A percentile compares a stretch with the other conserved stretches of the same genome.
phyloP scores from a whole-genome alignment of 2,888 invertebrate genomes.

The Aspidiotus rigidus region DNA sequence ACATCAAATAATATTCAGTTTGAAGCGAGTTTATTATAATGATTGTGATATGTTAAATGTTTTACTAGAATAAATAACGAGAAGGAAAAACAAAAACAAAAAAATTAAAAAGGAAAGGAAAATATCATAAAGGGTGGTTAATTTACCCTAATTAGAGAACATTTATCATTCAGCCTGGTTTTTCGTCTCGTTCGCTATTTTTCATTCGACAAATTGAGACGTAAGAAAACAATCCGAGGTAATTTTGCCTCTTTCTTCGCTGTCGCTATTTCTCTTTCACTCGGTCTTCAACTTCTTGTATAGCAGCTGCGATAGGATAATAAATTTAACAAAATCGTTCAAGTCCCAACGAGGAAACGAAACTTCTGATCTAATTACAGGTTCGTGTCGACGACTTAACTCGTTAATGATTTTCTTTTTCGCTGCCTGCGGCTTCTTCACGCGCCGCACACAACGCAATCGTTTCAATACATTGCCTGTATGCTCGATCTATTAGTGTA shows the following conservation, averaged over 20 bases:
- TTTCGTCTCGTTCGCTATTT: not conserved
- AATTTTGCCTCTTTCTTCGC: constrained; percentile 19
- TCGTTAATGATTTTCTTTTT: constrained; percentile 27
- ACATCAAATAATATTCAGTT: too few relatives aligned
- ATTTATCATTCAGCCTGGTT: constrained; percentile 20
- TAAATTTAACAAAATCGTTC: constrained; percentile 1
- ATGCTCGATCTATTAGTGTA: too few relatives aligned
- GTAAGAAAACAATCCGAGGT: constrained; percentile 16
- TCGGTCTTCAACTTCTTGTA: not conserved
- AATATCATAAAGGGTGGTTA: constrained; percentile 16
- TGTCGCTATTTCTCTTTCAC: not conserved
- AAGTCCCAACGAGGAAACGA: not conserved
- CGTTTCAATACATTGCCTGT: too few relatives aligned
- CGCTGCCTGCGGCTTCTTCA: constrained; percentile 23
- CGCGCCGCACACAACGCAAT: constrained; percentile 19
- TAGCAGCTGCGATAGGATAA: not conserved
- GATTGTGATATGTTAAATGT: too few relatives aligned
- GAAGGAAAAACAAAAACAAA: not conserved
- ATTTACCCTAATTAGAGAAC: constrained; percentile 23
- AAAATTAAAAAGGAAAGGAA: not conserved
- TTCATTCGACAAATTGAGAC: constrained; percentile 25
- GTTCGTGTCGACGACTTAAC: constrained; percentile 27
- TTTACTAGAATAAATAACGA: too few relatives aligned
- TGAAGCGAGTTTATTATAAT: too few relatives aligned
- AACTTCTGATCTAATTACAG: constrained; percentile 24